Evolutionary conservation across 1,140 invertebrate genomes (phyloP).

Genomic region (Saccostrea glomerata): DNA sequence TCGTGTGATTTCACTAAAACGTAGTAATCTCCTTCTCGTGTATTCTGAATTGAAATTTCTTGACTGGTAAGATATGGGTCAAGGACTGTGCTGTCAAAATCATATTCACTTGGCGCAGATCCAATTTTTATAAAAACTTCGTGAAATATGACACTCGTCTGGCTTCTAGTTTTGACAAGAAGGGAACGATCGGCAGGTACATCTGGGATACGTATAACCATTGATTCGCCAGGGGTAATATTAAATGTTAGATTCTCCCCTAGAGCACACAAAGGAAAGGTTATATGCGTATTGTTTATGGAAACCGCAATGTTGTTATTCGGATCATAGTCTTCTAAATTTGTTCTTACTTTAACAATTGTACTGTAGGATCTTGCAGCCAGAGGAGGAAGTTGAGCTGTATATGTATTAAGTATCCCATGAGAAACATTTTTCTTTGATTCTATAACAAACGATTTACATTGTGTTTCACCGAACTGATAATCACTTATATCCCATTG

Average conservation of each 20-base stretch:
- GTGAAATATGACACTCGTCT: neutral
- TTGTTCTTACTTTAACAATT: neutral
- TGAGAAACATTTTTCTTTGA: neutral
- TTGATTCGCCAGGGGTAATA: neutral
- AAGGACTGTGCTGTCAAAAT: neutral
- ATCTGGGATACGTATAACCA: neutral
- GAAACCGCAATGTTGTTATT: neutral
- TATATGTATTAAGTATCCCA: neutral
- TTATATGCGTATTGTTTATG: neutral
- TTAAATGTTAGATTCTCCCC: neutral
- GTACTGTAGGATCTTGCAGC: neutral
- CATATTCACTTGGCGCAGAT: neutral
- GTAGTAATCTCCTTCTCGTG: conserved; percentile 5
- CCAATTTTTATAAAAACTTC: neutral
- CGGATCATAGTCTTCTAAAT: neutral
- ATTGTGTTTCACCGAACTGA: neutral
- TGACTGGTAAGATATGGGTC: neutral
- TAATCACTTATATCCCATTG: conserved; percentile 1
- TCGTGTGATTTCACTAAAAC: neutral
- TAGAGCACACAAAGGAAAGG: neutral
- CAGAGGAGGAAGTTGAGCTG: neutral
- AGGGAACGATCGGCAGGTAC: neutral
- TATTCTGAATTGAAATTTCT: neutral
- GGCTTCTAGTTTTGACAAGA: neutral
- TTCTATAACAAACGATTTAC: neutral